Conservation (phyloP, 2,797 vertebrate species). For the Lateolabrax maculatus region DNA sequence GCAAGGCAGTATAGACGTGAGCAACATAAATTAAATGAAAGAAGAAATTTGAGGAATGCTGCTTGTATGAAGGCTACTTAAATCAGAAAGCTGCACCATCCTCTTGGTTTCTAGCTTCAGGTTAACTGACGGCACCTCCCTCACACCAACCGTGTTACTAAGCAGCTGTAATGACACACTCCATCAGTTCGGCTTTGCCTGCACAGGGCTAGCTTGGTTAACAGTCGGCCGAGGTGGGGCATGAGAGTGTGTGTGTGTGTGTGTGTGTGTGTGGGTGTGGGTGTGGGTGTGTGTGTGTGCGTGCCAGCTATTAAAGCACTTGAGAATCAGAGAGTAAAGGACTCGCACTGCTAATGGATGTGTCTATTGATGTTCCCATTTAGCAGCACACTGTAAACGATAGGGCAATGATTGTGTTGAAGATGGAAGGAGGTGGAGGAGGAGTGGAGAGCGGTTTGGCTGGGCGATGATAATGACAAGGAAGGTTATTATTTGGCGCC, state of each 20-base stretch:
- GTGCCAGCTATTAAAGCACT: slow-evolving; percentile 74
- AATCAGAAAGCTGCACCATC: slow-evolving; percentile 21
- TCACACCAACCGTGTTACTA: slow-evolving; percentile 50
- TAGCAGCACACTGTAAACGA: slow-evolving; percentile 79
- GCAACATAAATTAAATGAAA: slow-evolving; percentile 14
- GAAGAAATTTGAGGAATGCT: background rate
- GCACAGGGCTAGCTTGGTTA: slow-evolving; percentile 59
- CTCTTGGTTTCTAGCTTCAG: slow-evolving; percentile 40
- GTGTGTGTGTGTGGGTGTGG: slow-evolving; percentile 20
- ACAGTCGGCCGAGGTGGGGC: slow-evolving; percentile 44
- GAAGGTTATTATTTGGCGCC: slow-evolving; percentile 80
- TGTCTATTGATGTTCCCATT: slow-evolving; percentile 82
- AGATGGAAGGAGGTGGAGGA: slow-evolving; percentile 70
- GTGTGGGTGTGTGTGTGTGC: slow-evolving; percentile 22
- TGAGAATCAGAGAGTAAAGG: slow-evolving; percentile 72
- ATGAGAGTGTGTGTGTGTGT: slow-evolving; percentile 4
- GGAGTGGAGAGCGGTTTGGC: slow-evolving; percentile 65
- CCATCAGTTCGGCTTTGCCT: slow-evolving; percentile 60
- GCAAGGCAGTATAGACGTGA: background rate
- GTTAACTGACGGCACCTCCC: slow-evolving; percentile 53
- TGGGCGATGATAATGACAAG: slow-evolving; percentile 74
- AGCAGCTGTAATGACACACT: slow-evolving; percentile 74
- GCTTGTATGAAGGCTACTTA: slow-evolving; percentile 17
- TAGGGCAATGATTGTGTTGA: slow-evolving; percentile 77
- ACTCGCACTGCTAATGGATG: slow-evolving; percentile 76